phyloP scores from a whole-genome alignment of 2,113 vertebrate genomes.

The Syrmaticus mikado region DNA sequence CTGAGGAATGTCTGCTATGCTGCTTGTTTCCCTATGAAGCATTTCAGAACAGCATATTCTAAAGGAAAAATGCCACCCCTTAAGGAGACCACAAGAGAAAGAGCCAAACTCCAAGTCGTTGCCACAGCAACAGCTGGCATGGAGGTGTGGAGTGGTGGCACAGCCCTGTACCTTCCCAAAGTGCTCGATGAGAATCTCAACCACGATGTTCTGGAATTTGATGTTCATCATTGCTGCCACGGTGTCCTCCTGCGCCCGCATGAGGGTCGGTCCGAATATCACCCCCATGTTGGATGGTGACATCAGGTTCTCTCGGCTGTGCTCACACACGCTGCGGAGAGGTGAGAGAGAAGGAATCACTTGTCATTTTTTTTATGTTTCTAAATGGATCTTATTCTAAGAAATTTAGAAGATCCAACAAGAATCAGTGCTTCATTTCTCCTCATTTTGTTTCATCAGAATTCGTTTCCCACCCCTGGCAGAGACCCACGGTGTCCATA shows the following conservation, averaged over 20 bases:
- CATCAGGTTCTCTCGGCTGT: conserved; percentile 93
- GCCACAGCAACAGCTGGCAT: not conserved
- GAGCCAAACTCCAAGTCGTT: not conserved
- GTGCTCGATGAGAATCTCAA: conserved; percentile 96
- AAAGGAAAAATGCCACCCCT: not conserved
- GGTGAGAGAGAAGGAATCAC: not conserved
- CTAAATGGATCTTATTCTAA: not conserved
- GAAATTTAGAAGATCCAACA: not conserved
- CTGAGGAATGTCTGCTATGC: not conserved
- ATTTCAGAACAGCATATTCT: not conserved
- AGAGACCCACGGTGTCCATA: not conserved
- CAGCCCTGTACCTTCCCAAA: conserved; percentile 84
- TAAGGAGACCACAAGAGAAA: not conserved
- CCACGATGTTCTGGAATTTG: conserved; percentile 97
- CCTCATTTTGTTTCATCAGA: not conserved
- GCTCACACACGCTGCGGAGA: conserved; percentile 86
- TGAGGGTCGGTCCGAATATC: conserved; percentile 94
- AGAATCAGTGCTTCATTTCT: not conserved
- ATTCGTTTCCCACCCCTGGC: not conserved
- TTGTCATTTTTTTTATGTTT: fast-evolving
- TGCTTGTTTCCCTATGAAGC: not conserved
- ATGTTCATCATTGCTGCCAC: conserved; percentile 99
- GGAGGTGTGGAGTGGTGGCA: too few species aligned
- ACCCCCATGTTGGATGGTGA: conserved; percentile 96
- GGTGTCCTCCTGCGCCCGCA: conserved; percentile 94